These are phyloP conservation scores for Anableps anableps DNA, from an alignment of 2,797 vertebrate species.

Conservation along the genomic window DNA sequence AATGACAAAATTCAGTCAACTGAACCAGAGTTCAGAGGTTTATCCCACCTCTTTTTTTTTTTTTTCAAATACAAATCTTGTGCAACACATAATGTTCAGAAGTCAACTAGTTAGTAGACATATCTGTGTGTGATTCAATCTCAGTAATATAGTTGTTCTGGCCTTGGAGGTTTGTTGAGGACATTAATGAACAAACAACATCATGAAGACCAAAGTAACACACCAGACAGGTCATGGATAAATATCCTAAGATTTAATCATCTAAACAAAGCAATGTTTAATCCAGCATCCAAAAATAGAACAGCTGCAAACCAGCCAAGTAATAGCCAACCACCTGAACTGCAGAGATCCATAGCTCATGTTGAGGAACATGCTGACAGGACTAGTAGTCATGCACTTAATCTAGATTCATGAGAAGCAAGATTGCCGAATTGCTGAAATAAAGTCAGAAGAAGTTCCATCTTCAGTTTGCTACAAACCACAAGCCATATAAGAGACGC, in stretches of 20 bases:
- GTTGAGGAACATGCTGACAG: neutral
- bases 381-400: neutral
- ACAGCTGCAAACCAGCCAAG: neutral
- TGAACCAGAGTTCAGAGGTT: too few species aligned
- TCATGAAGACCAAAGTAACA: neutral
- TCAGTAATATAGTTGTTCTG: neutral
- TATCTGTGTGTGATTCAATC: neutral
- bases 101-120: neutral
- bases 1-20: too few species aligned
- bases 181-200: neutral
- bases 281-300: neutral
- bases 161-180: neutral
- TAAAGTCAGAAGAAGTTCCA: neutral
- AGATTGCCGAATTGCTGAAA: neutral
- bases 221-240: neutral
- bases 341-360: neutral
- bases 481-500: neutral
- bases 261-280: too few species aligned
- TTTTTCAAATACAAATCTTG: neutral
- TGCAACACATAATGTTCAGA: neutral
- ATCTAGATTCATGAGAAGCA: neutral
- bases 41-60: too few species aligned
- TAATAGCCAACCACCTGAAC: neutral
- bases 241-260: too few species aligned
- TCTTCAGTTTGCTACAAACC: neutral